Base-by-base conservation (phyloP, 2,113 vertebrate species). In the Opisthocomus hoazin region DNA sequence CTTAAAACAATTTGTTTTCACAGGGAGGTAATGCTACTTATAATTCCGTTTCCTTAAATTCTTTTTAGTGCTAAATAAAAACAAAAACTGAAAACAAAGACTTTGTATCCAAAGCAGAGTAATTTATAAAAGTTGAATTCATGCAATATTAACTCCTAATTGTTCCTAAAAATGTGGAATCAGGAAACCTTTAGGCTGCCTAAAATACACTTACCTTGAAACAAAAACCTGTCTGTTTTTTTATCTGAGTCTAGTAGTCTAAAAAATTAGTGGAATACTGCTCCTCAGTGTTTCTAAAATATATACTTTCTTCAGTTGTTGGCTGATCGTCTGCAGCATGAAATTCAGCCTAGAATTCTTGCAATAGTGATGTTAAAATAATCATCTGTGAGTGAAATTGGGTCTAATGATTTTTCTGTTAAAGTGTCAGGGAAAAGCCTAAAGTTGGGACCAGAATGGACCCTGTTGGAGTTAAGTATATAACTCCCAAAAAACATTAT, bases 1-100 rank as follows among this genome's bases (percentile, higher is more conserved):
- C 63, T 56, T 65, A 80, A 76, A 86, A 36, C 56, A 32, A n/a
- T 60, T 83, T 94, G 39, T 83, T 90, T 92, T 94, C 76, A 84
- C 11, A 16, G 23, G 36, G 50, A 84, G 14, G 21, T 76, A 90
- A 48, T 94, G 90, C 94, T 95, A 92, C 88, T 97, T 97, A 90
- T 26, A 93, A 75, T 36, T 27, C 94, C 37, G 90, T 97, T 96
- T 94, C 36, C 46, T 86, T 82, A 73, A 74, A 74, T 96, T 97
- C 71, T 90, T 96, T 92, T 78, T 82, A 76, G 20, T 96, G 50
- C 82, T 95, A 94, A 80, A 92, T 94, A 90, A 91, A 97, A 97
- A 68, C 66, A 96, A 95, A 75, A 85, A 57, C 53, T 82, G 60
- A 82, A 96, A 96, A 77, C 60, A 89, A 94, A 96, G 60, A 69